phyloP scores from a whole-genome alignment of 1,140 invertebrate genomes.

The Danaus plexippus region DNA sequence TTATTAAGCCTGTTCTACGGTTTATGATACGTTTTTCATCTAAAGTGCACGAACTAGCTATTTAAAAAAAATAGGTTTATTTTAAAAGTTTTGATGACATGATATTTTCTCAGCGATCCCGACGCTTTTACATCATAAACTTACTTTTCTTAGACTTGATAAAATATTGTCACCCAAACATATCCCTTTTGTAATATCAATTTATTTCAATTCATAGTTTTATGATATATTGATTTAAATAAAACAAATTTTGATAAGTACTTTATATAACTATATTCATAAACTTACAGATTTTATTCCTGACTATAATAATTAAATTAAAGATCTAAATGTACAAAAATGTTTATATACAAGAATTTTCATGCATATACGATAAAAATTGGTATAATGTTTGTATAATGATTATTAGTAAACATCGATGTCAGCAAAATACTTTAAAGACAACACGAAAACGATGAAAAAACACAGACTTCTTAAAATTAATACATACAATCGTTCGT shows the following conservation, averaged over 20 bases:
- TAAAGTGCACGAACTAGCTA: too few species aligned
- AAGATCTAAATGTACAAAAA: slow-evolving; percentile 56
- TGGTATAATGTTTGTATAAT: slow-evolving; percentile 21
- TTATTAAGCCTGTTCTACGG: too few species aligned
- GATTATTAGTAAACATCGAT: slow-evolving; percentile 22
- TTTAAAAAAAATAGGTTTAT: too few species aligned
- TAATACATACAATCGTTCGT: slow-evolving; percentile 9
- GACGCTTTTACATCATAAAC: too few species aligned
- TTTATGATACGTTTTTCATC: too few species aligned
- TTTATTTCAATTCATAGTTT: neutral
- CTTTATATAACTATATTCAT: slow-evolving; percentile 50
- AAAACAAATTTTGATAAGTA: slow-evolving; percentile 18
- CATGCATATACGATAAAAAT: slow-evolving; percentile 41
- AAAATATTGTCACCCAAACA: too few species aligned
- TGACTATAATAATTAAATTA: slow-evolving; percentile 60
- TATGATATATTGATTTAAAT: neutral
- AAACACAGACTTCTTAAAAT: slow-evolving; percentile 17
- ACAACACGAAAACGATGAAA: slow-evolving; percentile 23
- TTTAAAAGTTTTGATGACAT: too few species aligned
- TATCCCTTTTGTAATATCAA: too few species aligned
- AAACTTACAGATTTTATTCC: slow-evolving; percentile 57
- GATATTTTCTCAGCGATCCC: too few species aligned
- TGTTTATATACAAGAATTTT: slow-evolving; percentile 55
- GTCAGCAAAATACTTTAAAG: slow-evolving; percentile 16
- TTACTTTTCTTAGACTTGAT: too few species aligned